Evolutionary conservation across 2,113 vertebrate species (phyloP).

Genomic region (Serilophus lunatus): DNA sequence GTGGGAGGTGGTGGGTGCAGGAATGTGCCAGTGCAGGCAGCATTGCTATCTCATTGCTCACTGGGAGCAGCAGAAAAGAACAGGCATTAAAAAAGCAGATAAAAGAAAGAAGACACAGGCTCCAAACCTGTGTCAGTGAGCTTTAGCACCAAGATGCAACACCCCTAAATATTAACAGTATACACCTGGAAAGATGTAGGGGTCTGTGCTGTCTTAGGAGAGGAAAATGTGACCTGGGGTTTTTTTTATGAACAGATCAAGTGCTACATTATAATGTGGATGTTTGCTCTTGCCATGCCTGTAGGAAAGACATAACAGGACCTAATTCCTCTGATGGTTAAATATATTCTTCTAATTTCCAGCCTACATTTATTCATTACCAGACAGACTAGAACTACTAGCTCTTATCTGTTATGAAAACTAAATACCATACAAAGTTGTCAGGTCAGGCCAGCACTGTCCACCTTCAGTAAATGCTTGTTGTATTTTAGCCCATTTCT

Average conservation of each 20-base stretch:
- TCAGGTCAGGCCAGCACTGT: not conserved
- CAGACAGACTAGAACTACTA: not conserved
- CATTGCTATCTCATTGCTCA: not conserved
- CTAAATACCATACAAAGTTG: not conserved
- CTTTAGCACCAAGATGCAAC: not conserved
- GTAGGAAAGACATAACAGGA: not conserved
- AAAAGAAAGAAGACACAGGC: not conserved
- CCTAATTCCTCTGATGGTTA: not conserved
- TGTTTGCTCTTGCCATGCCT: not conserved
- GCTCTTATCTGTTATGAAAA: not conserved
- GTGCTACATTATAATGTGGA: not conserved
- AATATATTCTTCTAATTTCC: not conserved
- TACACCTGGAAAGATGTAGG: not conserved
- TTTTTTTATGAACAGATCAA: not conserved
- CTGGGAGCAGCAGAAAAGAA: not conserved
- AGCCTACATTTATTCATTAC: not conserved
- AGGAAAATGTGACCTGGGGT: not conserved
- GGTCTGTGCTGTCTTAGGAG: not conserved
- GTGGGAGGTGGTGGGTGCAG: conserved; percentile 43
- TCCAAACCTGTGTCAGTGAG: not conserved
- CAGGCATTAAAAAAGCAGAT: not conserved
- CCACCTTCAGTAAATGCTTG: not conserved
- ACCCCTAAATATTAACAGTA: not conserved
- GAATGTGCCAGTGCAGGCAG: not conserved
- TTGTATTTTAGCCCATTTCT: not conserved